Conservation (phyloP, 1,140 invertebrate species). For the Phenacoccus solenopsis region DNA sequence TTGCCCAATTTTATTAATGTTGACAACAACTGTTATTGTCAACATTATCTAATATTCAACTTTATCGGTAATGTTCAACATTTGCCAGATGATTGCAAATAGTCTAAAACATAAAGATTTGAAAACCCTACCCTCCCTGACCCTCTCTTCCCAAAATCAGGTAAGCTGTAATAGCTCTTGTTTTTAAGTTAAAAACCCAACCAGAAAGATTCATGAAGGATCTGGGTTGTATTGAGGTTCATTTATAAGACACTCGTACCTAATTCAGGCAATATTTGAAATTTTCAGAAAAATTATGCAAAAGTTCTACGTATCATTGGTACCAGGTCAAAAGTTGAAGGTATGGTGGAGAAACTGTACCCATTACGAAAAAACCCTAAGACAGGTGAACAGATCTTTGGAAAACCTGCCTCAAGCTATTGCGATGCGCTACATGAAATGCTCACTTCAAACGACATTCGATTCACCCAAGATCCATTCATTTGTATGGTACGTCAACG, state of each 20-base stretch:
- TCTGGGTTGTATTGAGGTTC: no score
- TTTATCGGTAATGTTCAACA: no score
- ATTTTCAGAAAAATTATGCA: conserved; percentile 11
- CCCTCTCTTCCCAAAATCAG: no score
- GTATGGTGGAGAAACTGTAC: not conserved
- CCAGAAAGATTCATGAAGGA: no score
- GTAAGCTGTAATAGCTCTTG: no score
- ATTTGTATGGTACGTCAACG: not conserved
- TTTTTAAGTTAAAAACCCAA: no score
- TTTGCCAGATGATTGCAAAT: no score
- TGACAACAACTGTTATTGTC: no score
- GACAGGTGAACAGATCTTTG: not conserved
- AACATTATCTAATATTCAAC: no score
- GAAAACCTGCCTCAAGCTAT: not conserved
- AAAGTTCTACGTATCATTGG: not conserved
- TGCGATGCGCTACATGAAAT: not conserved
- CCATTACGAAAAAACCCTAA: not conserved
- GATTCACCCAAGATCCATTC: not conserved
- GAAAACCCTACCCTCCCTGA: no score
- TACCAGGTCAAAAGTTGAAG: not conserved
- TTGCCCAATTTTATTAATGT: no score
- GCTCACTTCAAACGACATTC: not conserved
- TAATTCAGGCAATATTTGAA: conserved; percentile 7
- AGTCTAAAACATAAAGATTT: no score
- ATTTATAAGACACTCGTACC: not conserved